phyloP scores from a whole-genome alignment of 1,140 invertebrate genomes.

The Centruroides vittatus region DNA sequence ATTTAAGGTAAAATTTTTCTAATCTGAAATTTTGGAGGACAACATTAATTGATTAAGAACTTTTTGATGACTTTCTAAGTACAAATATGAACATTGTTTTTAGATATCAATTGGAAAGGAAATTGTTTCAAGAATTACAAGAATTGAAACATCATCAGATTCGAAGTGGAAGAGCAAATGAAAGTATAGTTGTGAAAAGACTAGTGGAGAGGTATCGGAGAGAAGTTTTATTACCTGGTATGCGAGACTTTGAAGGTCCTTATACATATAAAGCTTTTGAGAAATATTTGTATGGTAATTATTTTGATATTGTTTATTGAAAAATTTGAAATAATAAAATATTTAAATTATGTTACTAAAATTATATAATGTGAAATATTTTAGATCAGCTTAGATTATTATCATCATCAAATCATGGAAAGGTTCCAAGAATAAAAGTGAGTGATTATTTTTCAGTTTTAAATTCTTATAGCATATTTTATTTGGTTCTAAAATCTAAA shows the following conservation, averaged over 20 bases:
- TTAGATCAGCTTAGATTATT: conserved; percentile 19
- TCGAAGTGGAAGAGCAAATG: conserved; percentile 70
- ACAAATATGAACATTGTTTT: too few species aligned
- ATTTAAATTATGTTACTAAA: not conserved
- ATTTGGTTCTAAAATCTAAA: not conserved
- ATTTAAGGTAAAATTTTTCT: not conserved
- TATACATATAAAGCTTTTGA: conserved; percentile 76
- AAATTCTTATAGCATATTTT: not conserved
- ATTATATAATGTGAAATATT: not conserved
- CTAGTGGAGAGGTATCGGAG: conserved; percentile 61
- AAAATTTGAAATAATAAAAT: not conserved
- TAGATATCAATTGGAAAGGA: conserved; percentile 75
- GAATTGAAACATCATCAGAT: conserved; percentile 87
- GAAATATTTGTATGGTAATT: conserved; percentile 67
- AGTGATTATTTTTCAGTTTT: not conserved
- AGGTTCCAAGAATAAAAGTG: conserved; percentile 14
- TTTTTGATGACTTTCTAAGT: not conserved
- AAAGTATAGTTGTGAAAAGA: conserved; percentile 66
- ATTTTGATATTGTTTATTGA: conserved; percentile 1
- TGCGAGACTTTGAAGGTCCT: conserved; percentile 51
- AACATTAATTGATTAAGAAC: not conserved
- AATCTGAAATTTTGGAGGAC: not conserved
- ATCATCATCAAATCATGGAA: conserved; percentile 18
- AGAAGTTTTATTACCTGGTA: conserved; percentile 51
- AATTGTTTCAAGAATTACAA: conserved; percentile 85